Percentiles rank a stretch among this genome's conserved stretches.
phyloP scores from a whole-genome alignment of 1,140 invertebrate genomes.

The Nasonia longicornis region DNA sequence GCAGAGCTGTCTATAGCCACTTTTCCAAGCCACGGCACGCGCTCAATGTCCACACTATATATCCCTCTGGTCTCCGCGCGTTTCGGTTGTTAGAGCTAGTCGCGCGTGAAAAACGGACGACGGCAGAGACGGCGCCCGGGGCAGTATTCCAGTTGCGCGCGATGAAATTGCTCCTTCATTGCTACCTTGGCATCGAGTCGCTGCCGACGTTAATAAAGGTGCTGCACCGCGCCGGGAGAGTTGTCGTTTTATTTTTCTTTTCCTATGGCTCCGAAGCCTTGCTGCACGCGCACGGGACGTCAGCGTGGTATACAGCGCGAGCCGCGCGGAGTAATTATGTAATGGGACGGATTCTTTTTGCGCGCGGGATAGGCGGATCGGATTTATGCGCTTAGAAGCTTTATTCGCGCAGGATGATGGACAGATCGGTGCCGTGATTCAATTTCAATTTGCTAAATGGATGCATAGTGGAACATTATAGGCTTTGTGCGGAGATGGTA shows the following conservation, averaged over 20 bases:
- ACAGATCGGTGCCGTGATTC: neutral
- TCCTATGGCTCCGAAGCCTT: neutral
- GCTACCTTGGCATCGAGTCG: conserved; percentile 6
- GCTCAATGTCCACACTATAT: neutral
- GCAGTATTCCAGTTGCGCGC: conserved; percentile 1
- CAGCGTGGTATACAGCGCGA: neutral
- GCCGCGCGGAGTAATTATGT: neutral
- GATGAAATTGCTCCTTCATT: conserved; percentile 21
- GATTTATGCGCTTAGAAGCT: neutral
- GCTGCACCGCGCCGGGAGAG: conserved; percentile 30
- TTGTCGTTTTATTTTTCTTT: conserved; percentile 46
- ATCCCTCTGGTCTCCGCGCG: neutral
- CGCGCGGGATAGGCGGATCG: too few relatives aligned
- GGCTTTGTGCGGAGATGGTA: neutral
- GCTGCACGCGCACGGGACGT: neutral
- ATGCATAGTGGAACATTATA: neutral
- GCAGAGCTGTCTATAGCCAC: too few relatives aligned
- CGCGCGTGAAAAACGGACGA: conserved; percentile 27
- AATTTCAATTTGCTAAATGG: neutral
- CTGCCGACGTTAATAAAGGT: conserved; percentile 44
- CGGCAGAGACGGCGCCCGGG: neutral
- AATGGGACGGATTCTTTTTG: neutral
- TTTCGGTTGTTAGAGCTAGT: conserved; percentile 22
- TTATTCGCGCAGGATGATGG: neutral
- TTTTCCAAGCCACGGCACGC: neutral